Conservation (phyloP, 2,888 invertebrate species). For the Eristalis pertinax region DNA sequence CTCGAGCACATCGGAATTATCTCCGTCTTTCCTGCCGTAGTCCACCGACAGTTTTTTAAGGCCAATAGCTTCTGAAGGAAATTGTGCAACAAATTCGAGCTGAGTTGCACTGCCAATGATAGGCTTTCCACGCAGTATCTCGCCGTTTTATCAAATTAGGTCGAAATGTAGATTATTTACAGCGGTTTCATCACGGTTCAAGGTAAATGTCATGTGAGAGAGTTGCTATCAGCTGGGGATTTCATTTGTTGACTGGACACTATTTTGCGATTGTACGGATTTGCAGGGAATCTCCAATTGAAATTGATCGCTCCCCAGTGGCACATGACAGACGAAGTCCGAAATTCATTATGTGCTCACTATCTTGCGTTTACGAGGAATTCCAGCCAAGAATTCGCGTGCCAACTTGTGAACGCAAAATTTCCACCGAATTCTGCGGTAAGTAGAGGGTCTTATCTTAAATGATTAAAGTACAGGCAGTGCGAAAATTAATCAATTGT, state of each 20-base stretch:
- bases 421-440: neutral
- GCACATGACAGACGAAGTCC: neutral
- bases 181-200: neutral
- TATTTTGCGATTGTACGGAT: neutral
- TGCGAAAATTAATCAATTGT: neutral
- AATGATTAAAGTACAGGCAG: neutral
- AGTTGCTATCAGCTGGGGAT: conserved; percentile 6
- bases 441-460: neutral
- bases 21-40: too few relatives aligned
- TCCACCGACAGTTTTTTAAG: too few relatives aligned
- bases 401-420: neutral
- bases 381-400: neutral
- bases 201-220: conserved; percentile 19
- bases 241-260: neutral
- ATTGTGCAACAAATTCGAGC: too few relatives aligned
- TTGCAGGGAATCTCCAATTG: conserved; percentile 13
- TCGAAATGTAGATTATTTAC: neutral
- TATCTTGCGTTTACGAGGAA: neutral
- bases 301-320: neutral
- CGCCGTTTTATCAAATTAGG: neutral
- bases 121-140: too few relatives aligned
- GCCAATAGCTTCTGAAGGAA: too few relatives aligned
- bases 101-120: too few relatives aligned
- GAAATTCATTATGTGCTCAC: neutral
- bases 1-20: too few relatives aligned